Percentiles rank a stretch among this genome's conserved stretches.
phyloP scores from a whole-genome alignment of 2,113 vertebrate species.

The Nymphicus hollandicus region DNA sequence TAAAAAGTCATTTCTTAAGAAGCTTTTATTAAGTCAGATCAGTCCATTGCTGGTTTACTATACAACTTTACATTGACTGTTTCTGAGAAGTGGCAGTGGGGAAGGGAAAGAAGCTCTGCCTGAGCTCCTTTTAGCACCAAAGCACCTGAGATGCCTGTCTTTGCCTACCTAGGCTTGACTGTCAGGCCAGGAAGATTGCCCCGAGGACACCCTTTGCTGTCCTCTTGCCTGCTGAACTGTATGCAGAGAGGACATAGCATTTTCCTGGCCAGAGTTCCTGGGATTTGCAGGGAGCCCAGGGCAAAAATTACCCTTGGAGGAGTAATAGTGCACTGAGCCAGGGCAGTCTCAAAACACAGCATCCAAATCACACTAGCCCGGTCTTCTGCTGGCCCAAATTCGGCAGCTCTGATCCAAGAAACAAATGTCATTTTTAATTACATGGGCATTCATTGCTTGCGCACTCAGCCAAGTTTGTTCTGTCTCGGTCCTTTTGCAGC shows the following conservation, averaged over 20 bases:
- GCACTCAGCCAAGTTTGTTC: neutral
- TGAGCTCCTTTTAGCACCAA: neutral
- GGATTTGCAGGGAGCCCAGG: neutral
- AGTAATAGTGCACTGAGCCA: neutral
- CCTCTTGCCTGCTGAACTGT: neutral
- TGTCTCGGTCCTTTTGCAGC: neutral
- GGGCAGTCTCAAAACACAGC: neutral
- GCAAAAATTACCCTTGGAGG: neutral
- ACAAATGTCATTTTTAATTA: constrained; percentile 5
- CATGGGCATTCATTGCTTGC: neutral
- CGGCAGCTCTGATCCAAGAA: neutral
- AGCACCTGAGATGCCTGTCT: neutral
- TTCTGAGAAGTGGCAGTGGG: neutral
- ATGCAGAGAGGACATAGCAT: neutral
- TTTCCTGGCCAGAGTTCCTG: neutral
- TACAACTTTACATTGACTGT: neutral
- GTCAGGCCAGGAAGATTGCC: neutral
- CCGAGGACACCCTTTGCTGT: neutral
- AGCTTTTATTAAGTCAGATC: neutral
- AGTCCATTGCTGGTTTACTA: neutral
- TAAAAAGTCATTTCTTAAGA: constrained; percentile 20
- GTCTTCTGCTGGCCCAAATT: neutral
- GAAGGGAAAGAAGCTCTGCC: neutral
- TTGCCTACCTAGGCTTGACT: neutral
- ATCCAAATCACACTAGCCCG: neutral